Conservation (phyloP, 2,113 vertebrate species). For the Epinephelus moara region DNA sequence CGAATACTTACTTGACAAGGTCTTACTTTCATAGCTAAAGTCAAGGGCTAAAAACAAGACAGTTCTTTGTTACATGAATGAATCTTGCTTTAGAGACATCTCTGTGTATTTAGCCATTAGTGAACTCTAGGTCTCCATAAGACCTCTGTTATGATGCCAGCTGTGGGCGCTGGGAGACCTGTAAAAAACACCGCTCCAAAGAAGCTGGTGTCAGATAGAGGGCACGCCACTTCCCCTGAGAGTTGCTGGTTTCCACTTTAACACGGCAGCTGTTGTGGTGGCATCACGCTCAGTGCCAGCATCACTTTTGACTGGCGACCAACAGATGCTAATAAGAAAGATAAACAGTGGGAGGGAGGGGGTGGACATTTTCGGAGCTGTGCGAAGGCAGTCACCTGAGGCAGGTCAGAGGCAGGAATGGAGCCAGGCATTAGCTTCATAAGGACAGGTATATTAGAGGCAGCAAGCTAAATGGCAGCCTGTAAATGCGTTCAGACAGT, state of each 20-base stretch:
- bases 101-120: slow-evolving; percentile 13
- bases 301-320: slow-evolving; percentile 28
- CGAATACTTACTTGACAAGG: too few species aligned
- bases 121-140: slow-evolving; percentile 17
- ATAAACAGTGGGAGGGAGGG: slow-evolving; percentile 50
- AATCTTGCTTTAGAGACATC: slow-evolving; percentile 10
- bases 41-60: neutral
- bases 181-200: slow-evolving; percentile 30
- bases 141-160: slow-evolving; percentile 42
- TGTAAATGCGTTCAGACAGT: slow-evolving; percentile 73
- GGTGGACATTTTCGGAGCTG: slow-evolving; percentile 37
- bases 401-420: slow-evolving; percentile 41
- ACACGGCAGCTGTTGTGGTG: slow-evolving; percentile 63
- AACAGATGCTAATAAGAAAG: slow-evolving; percentile 70
- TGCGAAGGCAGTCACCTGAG: slow-evolving; percentile 51
- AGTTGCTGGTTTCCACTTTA: slow-evolving; percentile 49
- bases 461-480: slow-evolving; percentile 65
- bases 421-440: slow-evolving; percentile 64
- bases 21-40: neutral
- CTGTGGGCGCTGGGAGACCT: slow-evolving; percentile 29
- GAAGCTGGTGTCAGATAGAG: slow-evolving; percentile 51
- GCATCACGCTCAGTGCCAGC: slow-evolving; percentile 29
- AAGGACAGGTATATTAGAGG: slow-evolving; percentile 62
- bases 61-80: neutral
- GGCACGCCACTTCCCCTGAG: slow-evolving; percentile 26